phyloP scores from a whole-genome alignment of 2,113 vertebrate genomes.

The Hemichromis elongatus region DNA sequence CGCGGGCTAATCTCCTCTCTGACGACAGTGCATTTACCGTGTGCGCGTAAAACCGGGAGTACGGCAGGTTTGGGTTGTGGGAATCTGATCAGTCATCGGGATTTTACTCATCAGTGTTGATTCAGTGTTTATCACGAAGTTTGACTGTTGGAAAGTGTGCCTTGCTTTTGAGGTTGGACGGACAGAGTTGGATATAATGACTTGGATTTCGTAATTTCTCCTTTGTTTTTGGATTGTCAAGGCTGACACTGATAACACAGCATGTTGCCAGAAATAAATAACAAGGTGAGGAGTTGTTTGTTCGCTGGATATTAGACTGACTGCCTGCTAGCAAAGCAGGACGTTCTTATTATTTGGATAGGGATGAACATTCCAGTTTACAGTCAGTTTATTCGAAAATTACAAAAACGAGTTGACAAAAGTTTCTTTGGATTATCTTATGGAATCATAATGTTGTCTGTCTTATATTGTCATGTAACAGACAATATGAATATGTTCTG shows the following conservation, averaged over 20 bases:
- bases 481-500: neutral
- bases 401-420: neutral
- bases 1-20: conserved; percentile 62
- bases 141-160: neutral
- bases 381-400: neutral
- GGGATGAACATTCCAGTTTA: neutral
- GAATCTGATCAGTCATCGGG: conserved; percentile 23
- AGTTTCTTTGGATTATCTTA: neutral
- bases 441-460: neutral
- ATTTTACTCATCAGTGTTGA: neutral
- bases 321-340: neutral
- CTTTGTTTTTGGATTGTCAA: conserved; percentile 10
- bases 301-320: neutral
- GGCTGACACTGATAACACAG: neutral
- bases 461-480: neutral
- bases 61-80: neutral
- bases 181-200: conserved; percentile 42
- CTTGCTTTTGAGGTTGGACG: neutral
- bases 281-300: conserved; percentile 64
- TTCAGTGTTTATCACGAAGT: neutral
- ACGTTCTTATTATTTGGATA: neutral
- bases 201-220: conserved; percentile 49
- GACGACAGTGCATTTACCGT: conserved; percentile 51
- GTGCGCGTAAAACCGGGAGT: conserved; percentile 35
- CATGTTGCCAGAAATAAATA: conserved; percentile 79